Evolutionary conservation across 2,113 vertebrate genomes (phyloP).

Genomic region (Apaloderma vittatum): DNA sequence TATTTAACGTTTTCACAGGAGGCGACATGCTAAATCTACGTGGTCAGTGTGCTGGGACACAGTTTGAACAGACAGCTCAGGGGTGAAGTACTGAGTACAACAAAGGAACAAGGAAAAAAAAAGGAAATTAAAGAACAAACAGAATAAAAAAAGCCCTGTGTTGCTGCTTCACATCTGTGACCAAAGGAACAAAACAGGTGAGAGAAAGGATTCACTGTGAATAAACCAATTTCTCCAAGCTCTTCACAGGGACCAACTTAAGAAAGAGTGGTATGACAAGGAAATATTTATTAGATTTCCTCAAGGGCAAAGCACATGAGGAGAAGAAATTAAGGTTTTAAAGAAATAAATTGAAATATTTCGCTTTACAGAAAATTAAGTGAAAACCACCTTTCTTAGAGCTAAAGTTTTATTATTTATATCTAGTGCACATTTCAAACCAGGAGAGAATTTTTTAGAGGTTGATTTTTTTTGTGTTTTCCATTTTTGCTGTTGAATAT

Average conservation of each 20-base stretch:
- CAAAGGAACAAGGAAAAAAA: not conserved
- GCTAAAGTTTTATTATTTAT: constrained; percentile 23
- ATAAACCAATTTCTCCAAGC: constrained; percentile 25
- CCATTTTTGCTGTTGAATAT: not conserved
- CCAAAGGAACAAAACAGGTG: not conserved
- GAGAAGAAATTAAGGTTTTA: constrained; percentile 7
- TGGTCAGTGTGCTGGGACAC: not conserved
- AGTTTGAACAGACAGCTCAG: not conserved
- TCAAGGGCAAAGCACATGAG: not conserved
- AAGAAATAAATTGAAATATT: constrained; percentile 28
- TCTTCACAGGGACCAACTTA: not conserved
- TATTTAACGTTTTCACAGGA: not conserved
- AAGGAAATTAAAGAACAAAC: not conserved
- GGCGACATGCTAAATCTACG: not conserved
- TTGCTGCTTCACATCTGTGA: not conserved
- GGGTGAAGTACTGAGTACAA: not conserved
- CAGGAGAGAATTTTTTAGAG: not conserved
- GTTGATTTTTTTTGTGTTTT: not conserved
- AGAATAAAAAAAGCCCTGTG: not conserved
- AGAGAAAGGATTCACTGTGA: not conserved
- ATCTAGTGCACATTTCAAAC: not conserved
- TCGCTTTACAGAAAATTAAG: constrained; percentile 18
- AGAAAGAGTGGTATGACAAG: not conserved
- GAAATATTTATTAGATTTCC: constrained; percentile 47
- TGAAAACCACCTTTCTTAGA: not conserved